phyloP scores from a whole-genome alignment of 2,797 vertebrate genomes.

The Halcyon chelicuti region DNA sequence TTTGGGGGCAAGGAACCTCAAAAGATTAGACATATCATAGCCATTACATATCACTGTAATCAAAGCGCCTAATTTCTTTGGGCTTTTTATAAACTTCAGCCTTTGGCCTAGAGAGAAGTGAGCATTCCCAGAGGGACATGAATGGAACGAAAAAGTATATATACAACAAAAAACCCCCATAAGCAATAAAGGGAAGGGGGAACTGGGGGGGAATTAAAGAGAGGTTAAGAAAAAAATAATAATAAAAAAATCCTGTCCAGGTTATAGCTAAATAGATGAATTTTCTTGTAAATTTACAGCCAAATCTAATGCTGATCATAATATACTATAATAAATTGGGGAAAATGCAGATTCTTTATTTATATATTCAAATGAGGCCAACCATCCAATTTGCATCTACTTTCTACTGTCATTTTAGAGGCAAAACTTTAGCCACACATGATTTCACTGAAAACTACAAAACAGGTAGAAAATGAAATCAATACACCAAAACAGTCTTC shows the following conservation, averaged over 20 bases:
- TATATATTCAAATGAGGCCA: not conserved
- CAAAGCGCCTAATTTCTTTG: not conserved
- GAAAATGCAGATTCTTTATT: not conserved
- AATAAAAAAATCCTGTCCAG: not conserved
- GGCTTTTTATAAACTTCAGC: not conserved
- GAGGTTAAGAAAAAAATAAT: not conserved
- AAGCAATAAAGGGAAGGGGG: not conserved
- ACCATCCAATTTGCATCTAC: not conserved
- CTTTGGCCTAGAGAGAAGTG: not conserved
- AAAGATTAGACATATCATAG: not conserved
- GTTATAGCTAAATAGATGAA: not conserved
- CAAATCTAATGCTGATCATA: not conserved
- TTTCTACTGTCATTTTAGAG: not conserved
- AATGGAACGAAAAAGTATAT: not conserved
- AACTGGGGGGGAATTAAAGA: not conserved
- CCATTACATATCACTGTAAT: not conserved
- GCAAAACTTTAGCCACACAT: not conserved
- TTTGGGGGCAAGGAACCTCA: not conserved
- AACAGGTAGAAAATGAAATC: not conserved
- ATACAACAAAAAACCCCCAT: not conserved
- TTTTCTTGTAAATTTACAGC: not conserved
- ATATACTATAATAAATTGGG: not conserved
- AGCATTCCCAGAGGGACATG: not conserved
- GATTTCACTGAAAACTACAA: not conserved
- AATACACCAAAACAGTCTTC: not conserved